These are phyloP conservation scores for Nemotelus nigrinus DNA, from an alignment of 2,888 invertebrate species.

Conservation along the genomic window DNA sequence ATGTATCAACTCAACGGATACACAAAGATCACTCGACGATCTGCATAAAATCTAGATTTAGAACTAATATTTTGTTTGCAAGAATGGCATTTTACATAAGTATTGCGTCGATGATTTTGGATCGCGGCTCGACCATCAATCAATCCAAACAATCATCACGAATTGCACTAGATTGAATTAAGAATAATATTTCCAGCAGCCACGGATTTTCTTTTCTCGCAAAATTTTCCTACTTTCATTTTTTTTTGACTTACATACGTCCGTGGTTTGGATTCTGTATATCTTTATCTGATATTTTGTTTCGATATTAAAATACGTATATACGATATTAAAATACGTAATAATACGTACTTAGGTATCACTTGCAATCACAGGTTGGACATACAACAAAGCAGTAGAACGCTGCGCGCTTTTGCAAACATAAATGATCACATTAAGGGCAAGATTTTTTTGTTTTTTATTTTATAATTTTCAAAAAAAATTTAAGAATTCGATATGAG, in stretches of 20 bases:
- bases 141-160: neutral
- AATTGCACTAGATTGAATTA: constrained; percentile 2
- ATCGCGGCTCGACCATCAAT: neutral
- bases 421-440: constrained; percentile 37
- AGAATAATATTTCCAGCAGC: neutral
- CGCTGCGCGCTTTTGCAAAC: constrained; percentile 49
- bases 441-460: constrained; percentile 1
- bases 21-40: neutral
- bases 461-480: neutral
- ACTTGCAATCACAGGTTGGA: constrained; percentile 39
- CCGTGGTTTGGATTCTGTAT: too few species aligned
- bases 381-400: constrained; percentile 42
- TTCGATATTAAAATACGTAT: too few species aligned
- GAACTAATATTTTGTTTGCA: constrained; percentile 23
- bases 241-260: too few species aligned
- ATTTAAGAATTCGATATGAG: too few species aligned
- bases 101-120: constrained; percentile 3
- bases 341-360: neutral
- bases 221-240: neutral
- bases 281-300: too few species aligned
- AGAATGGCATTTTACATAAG: constrained; percentile 28
- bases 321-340: too few species aligned
- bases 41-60: constrained; percentile 5
- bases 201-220: neutral
- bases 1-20: constrained; percentile 10